These are phyloP conservation scores for Steromphala cineraria DNA, from an alignment of 2,888 invertebrate genomes.

Conservation along the genomic window DNA sequence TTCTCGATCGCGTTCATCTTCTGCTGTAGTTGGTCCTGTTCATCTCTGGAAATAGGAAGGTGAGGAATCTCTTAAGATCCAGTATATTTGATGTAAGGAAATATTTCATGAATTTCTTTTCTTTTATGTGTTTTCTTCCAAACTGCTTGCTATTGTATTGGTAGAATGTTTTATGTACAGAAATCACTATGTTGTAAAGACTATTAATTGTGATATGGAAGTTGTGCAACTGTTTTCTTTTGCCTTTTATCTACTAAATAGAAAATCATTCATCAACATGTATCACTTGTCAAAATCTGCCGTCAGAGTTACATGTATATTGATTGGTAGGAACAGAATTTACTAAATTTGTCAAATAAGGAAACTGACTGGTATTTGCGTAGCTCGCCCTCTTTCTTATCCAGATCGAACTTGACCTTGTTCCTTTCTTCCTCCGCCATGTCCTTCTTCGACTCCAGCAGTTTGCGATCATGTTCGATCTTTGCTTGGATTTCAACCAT, in stretches of 20 bases:
- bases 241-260: too few relatives aligned
- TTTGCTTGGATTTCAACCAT: constrained; percentile 77
- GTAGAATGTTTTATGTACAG: too few relatives aligned
- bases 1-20: constrained; percentile 91
- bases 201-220: too few relatives aligned
- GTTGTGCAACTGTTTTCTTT: too few relatives aligned
- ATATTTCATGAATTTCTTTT: neutral
- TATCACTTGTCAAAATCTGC: neutral
- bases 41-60: constrained; percentile 74
- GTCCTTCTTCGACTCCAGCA: constrained; percentile 76
- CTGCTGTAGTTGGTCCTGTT: constrained; percentile 88
- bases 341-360: too few relatives aligned
- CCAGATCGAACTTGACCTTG: constrained; percentile 80
- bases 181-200: too few relatives aligned
- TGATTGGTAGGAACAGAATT: neutral
- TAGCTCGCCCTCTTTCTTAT: constrained; percentile 83
- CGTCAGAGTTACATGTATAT: too few relatives aligned
- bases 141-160: too few relatives aligned
- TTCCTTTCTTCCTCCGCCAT: constrained; percentile 81
- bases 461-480: constrained; percentile 76
- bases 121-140: too few relatives aligned
- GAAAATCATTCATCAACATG: too few relatives aligned
- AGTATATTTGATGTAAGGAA: too few relatives aligned
- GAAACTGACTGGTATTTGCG: constrained; percentile 79
- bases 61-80: neutral